Evolutionary conservation across 2,888 invertebrate genomes (phyloP), one percentile per base, ranked within the genome.

Genomic region (Pachliopta kotzebuea): DNA sequence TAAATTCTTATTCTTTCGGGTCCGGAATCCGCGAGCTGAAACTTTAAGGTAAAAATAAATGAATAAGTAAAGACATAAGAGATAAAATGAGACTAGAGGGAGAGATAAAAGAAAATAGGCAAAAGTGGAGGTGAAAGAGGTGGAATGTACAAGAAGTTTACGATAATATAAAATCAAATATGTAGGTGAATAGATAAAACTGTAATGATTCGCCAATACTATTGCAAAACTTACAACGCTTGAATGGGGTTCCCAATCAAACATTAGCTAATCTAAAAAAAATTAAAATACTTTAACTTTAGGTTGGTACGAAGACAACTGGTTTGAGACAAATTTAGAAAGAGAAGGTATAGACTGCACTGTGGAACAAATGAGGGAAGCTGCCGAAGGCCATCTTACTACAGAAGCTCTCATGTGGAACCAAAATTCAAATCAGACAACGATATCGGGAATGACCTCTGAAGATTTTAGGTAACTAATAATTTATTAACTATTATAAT

Each of bases 391-490:
- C 2, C 99, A 99, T 84, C 93, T 99, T 63, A 99, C 99, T 52
- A 99, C 99, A 0, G 99, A 99, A 85, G 99, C 99, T 24, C 94
- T 99, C 55, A 99, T 99, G 97, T 97, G 99, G 95, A 99, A 99
- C 88, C 98, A 98, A 83, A 98, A 98, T 86, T 86, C 92, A 53
- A 96, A 97, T 82, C 96, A 97, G 85, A 95, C 96, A 70, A 99
- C 99, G 64, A 96, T 98, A 76, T 98, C 99, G 52, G 98, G 98
- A 71, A 98, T 98, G 98, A 98, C 98, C 3, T 96, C 97, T 0
- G 96, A 96, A 76, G 96, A 98, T 81, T 99, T 99, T 88, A 89
- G 94, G 94, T 94, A 74, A 74, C 21, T 29, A 26, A n/a, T n/a
- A n/a, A n/a, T n/a, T n/a, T n/a, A 18, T 31, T 49, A 8, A 37